Evolutionary conservation across 2,113 vertebrate species (phyloP), one percentile per base, ranked within the genome.

Genomic region (Macrotis lagotis): DNA sequence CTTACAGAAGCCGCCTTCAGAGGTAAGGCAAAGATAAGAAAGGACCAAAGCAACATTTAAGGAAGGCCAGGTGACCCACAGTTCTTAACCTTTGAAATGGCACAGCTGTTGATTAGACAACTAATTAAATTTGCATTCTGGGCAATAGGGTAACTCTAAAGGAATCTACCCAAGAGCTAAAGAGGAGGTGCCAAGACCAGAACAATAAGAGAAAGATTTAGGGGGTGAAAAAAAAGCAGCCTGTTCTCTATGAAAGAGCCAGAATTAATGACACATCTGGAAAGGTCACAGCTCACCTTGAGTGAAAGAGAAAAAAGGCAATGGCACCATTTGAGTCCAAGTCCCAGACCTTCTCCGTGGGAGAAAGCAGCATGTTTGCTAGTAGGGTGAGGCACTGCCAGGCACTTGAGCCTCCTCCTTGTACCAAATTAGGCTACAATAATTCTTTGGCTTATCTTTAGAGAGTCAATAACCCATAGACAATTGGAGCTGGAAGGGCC

Each of bases 91-190:
- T 95, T 66, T 95, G 92, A 95, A 92, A 96, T 90, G 97, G 28
- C 52, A 51, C 25, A 96, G 50, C 59, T 96, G 22, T 74, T 93
- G 90, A 98, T 96, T 96, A 93, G 93, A 90, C 47, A 2, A 94
- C 93, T 98, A 96, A 97, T 94, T 96, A 97, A 98, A 96, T 16
- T 90, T 98, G 47, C 3, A 92, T 44, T 95, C 95, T 90, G 37
- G 55, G 44, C 31, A 96, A 48, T 55, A 0, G 2, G 49, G 48
- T 97, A 97, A 95, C 6, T 95, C 48, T 95, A 92, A 95, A 97
- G 93, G 95, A 1, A 0, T 53, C 26, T 95, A 24, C 50, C 5
- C 9, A 93, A 94, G 93, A 25, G 50, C 92, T 83, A 93, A 95
- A 90, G n/a, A 14, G 28, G 52, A 91, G 31, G 25, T 44, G 37